phyloP scores from a whole-genome alignment of 2,113 vertebrate genomes.

The Bagarius yarrelli region DNA sequence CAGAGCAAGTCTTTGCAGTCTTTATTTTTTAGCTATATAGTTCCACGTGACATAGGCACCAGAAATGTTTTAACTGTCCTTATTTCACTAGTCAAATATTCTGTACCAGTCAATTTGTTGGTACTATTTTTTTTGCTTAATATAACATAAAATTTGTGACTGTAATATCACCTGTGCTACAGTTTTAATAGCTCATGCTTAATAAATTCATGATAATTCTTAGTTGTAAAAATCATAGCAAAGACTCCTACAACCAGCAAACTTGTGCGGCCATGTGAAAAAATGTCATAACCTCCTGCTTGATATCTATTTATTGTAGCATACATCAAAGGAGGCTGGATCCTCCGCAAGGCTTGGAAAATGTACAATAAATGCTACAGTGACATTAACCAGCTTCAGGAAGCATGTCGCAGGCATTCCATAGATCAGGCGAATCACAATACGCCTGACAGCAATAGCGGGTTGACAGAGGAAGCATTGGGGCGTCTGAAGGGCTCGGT shows the following conservation, averaged over 20 bases:
- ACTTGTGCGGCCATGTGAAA: not conserved
- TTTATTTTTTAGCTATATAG: not conserved
- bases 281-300: slow-evolving; percentile 8
- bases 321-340: slow-evolving; percentile 99
- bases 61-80: too few species aligned
- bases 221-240: not conserved
- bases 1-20: not conserved
- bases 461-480: slow-evolving; percentile 86
- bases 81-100: too few species aligned
- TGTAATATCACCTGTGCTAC: too few species aligned
- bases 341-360: slow-evolving; percentile 98
- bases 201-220: too few species aligned
- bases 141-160: too few species aligned
- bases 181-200: too few species aligned
- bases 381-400: slow-evolving; percentile 94
- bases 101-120: too few species aligned
- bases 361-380: slow-evolving; percentile 98
- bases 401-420: slow-evolving; percentile 78
- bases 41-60: not conserved
- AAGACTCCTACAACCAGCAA: not conserved
- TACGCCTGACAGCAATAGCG: slow-evolving; percentile 64
- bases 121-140: too few species aligned
- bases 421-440: slow-evolving; percentile 93
- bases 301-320: slow-evolving; percentile 65
- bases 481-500: slow-evolving; percentile 97